Conservation (phyloP, 2,888 invertebrate species). For the Geotrupes spiniger region DNA sequence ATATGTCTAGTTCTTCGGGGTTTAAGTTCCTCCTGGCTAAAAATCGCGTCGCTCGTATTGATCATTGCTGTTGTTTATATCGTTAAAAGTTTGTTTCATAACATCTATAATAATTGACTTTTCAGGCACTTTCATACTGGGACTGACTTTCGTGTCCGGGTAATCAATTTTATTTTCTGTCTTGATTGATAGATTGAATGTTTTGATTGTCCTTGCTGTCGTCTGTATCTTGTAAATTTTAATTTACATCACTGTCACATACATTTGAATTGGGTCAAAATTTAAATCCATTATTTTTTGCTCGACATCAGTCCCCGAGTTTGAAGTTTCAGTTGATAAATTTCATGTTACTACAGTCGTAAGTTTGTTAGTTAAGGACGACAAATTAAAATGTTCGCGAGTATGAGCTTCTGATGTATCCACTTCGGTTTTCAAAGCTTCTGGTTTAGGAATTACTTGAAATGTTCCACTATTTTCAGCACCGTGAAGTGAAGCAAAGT, state of each 20-base stretch:
- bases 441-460: conserved; percentile 19
- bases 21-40: conserved; percentile 24
- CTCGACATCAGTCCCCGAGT: conserved; percentile 6
- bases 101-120: conserved; percentile 55
- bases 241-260: conserved; percentile 32
- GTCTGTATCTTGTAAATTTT: conserved; percentile 18
- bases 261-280: conserved; percentile 44
- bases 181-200: conserved; percentile 18
- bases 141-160: conserved; percentile 28
- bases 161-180: conserved; percentile 17
- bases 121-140: conserved; percentile 54
- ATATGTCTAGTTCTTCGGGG: conserved; percentile 14
- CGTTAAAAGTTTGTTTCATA: conserved; percentile 59
- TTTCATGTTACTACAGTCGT: conserved; percentile 23
- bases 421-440: conserved; percentile 23
- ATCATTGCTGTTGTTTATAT: conserved; percentile 27
- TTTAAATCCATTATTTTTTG: conserved; percentile 13
- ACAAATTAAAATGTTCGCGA: conserved; percentile 25
- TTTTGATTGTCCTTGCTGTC: conserved; percentile 26
- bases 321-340: conserved; percentile 27
- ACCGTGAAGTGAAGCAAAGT: conserved; percentile 47
- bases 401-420: conserved; percentile 14
- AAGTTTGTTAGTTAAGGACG: conserved; percentile 22
- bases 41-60: conserved; percentile 30
- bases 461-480: conserved; percentile 35